Percentiles rank a stretch among this genome's conserved stretches.
phyloP scores from a whole-genome alignment of 2,888 invertebrate genomes.

The Nebria brevicollis region DNA sequence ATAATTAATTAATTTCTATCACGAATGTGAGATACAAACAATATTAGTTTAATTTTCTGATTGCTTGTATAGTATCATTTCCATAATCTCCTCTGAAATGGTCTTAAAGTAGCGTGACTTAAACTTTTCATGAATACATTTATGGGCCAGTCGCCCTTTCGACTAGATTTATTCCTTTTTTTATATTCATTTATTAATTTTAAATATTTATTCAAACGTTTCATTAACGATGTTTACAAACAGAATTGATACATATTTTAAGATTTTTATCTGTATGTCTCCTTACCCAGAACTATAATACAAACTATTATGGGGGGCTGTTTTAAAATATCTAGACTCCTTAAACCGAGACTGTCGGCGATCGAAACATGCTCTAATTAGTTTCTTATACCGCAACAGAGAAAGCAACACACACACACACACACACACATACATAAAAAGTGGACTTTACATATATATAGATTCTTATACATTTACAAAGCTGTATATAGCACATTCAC shows the following conservation, averaged over 20 bases:
- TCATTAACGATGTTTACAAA: too few relatives aligned
- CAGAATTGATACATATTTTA: too few relatives aligned
- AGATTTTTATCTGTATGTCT: too few relatives aligned
- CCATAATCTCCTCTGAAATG: neutral
- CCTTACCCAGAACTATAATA: neutral
- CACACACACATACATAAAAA: conserved; percentile 23
- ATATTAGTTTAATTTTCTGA: neutral
- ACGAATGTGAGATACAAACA: neutral
- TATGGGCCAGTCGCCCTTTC: too few relatives aligned
- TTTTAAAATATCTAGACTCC: conserved; percentile 3
- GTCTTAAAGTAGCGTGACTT: too few relatives aligned
- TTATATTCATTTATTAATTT: too few relatives aligned
- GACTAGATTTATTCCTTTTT: too few relatives aligned
- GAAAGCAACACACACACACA: conserved; percentile 33
- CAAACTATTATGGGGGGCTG: neutral
- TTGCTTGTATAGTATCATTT: neutral
- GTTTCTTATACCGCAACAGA: conserved; percentile 45
- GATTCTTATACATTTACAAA: too few relatives aligned
- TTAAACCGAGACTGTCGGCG: conserved; percentile 34
- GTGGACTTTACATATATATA: neutral
- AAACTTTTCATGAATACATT: too few relatives aligned
- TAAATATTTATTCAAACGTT: too few relatives aligned
- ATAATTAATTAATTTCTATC: conserved; percentile 1
- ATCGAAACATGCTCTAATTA: conserved; percentile 47
- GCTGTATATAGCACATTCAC: conserved; percentile 6